phyloP scores from a whole-genome alignment of 2,888 invertebrate genomes.

The Trypoxylon attenuatum region DNA sequence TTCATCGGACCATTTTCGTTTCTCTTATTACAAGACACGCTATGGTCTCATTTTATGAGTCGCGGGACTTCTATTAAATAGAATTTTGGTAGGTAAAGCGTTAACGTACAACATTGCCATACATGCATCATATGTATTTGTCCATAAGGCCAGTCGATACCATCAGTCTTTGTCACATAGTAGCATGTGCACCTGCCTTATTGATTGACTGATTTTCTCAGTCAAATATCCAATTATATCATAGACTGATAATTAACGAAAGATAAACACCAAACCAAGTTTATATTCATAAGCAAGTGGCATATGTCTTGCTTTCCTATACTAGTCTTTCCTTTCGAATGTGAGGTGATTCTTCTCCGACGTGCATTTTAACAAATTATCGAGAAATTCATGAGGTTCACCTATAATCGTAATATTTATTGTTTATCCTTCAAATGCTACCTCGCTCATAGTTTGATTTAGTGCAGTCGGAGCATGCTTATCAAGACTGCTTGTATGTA shows the following conservation, averaged over 20 bases:
- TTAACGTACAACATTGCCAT: too few relatives aligned
- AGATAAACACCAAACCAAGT: slow-evolving; percentile 51
- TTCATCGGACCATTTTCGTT: too few relatives aligned
- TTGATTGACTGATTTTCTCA: slow-evolving; percentile 52
- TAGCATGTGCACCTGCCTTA: slow-evolving; percentile 51
- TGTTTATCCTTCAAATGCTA: too few relatives aligned
- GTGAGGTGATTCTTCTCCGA: slow-evolving; percentile 3
- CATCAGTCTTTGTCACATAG: slow-evolving; percentile 49
- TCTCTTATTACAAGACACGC: too few relatives aligned
- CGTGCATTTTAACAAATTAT: not conserved
- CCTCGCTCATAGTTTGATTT: too few relatives aligned
- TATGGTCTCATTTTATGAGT: too few relatives aligned
- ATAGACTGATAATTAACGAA: slow-evolving; percentile 67
- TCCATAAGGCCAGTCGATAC: slow-evolving; percentile 4
- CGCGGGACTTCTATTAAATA: too few relatives aligned
- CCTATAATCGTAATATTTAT: too few relatives aligned
- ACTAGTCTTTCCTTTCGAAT: slow-evolving; percentile 25
- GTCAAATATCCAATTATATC: slow-evolving; percentile 63
- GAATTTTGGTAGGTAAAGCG: too few relatives aligned
- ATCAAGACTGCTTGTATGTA: too few relatives aligned
- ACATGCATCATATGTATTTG: slow-evolving; percentile 4
- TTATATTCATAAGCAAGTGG: slow-evolving; percentile 46
- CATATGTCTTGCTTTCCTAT: slow-evolving; percentile 50
- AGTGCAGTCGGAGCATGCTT: too few relatives aligned
- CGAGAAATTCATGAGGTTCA: not conserved